Percentiles rank a stretch among this genome's conserved stretches.
Conservation (phyloP, 1,140 invertebrate genomes). For the Aphidius gifuensis region DNA sequence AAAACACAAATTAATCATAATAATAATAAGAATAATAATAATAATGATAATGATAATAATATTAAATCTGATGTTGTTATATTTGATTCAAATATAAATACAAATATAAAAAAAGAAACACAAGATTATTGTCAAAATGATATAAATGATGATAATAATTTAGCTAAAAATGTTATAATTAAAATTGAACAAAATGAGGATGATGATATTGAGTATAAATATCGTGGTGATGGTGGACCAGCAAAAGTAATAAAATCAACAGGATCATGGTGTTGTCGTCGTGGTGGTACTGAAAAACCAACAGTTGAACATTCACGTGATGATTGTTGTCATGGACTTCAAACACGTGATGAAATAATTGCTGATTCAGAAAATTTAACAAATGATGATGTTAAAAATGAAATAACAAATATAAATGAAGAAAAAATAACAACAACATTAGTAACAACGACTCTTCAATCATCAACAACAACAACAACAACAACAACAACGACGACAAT, state of each 20-base stretch:
- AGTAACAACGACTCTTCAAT: neutral
- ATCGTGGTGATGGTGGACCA: slow-evolving; percentile 66
- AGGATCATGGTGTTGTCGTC: slow-evolving; percentile 69
- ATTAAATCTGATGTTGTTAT: slow-evolving; percentile 10
- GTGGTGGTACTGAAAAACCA: slow-evolving; percentile 66
- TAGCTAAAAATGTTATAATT: slow-evolving; percentile 19
- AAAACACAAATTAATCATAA: neutral
- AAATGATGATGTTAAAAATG: slow-evolving; percentile 45
- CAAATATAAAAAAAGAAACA: slow-evolving; percentile 10
- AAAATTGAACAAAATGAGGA: slow-evolving; percentile 40
- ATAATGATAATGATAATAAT: slow-evolving; percentile 13
- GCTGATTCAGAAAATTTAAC: slow-evolving; percentile 46
- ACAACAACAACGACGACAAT: neutral
- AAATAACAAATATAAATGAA: slow-evolving; percentile 33
- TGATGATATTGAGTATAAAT: slow-evolving; percentile 47
- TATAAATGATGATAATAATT: slow-evolving; percentile 13
- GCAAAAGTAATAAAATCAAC: slow-evolving; percentile 57
- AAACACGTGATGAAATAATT: slow-evolving; percentile 68
- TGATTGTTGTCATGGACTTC: slow-evolving; percentile 67
- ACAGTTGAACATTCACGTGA: slow-evolving; percentile 69
- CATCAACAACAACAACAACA: no score
- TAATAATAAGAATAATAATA: slow-evolving; percentile 16
- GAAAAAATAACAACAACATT: slow-evolving; percentile 25
- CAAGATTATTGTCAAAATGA: slow-evolving; percentile 10
- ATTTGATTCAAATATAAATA: neutral